Base-by-base conservation (phyloP, 2,797 vertebrate species). In the Melopsittacus undulatus region DNA sequence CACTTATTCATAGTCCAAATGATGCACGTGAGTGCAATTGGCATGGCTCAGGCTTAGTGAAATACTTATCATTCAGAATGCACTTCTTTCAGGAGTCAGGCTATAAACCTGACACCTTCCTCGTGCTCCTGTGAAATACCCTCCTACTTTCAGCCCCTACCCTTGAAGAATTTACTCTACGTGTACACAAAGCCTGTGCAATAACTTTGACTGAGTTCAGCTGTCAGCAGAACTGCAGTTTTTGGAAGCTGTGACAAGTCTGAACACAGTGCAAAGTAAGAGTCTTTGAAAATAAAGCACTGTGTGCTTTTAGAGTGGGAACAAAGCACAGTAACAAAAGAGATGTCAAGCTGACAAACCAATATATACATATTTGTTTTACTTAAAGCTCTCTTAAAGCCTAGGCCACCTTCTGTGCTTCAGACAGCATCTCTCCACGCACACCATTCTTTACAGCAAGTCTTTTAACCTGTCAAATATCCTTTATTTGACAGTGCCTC, bases 381-480 rank as follows among this genome's bases (percentile, higher is more conserved):
- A 91, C 70, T 91, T 94, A 89, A 79, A 82, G 26, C 59, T 79
- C 70, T 69, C 48, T 57, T 42, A 84, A 94, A 94, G 59, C 43
- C 29, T 63, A 38, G 56, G 67, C 74, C 40, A 73, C 67, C 70
- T 82, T 76, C 74, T 70, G 54, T 30, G 46, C 90, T 94, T 56
- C 74, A 91, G 76, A 80, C 52, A 86, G 64, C 48, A 82, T 46
- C 66, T 90, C 63, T 70, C 72, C 64, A 36, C 2, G 18, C 63
- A 79, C 4, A 12, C 0, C 1, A 56, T 59, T 90, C 70, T 81
- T 57, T 48, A 89, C 0, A 3, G 67, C 36, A 90, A 84, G 81
- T 32, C 77, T 94, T 95, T 92, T 89, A 90, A 95, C 70, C 43
- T 87, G 80, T 61, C 88, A 93, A 79, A 70, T 42, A 69, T 32